A percentile compares a stretch with the other conserved stretches of the same genome.
These are phyloP conservation scores for Rhagologus leucostigma DNA, from an alignment of 2,113 vertebrate species.

Conservation along the genomic window DNA sequence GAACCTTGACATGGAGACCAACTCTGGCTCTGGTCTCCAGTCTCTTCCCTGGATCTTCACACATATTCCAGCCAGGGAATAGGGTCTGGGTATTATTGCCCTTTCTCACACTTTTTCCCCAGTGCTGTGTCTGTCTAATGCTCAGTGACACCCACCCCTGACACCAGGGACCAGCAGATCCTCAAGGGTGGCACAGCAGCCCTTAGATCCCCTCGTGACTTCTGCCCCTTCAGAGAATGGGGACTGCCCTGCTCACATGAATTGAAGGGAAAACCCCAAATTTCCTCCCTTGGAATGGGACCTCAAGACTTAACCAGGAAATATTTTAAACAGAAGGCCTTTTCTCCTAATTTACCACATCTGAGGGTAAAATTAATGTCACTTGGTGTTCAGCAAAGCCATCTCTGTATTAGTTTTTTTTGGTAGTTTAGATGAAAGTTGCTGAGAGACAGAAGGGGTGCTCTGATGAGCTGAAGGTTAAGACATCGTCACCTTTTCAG, in stretches of 20 bases:
- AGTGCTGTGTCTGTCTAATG: background rate
- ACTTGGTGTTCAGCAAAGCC: background rate
- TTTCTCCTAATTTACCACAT: background rate
- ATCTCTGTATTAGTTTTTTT: background rate
- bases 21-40: background rate
- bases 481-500: background rate
- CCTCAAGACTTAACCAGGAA: background rate
- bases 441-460: background rate
- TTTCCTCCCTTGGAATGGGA: background rate
- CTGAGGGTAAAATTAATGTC: background rate
- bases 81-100: background rate
- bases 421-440: conserved; percentile 17
- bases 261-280: background rate
- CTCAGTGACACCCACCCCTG: background rate
- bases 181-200: background rate
- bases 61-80: background rate
- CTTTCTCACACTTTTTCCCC: background rate
- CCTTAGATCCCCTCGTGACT: background rate
- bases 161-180: background rate
- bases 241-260: accelerated
- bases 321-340: background rate
- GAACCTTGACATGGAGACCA: background rate
- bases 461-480: conserved; percentile 9
- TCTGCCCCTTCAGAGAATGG: background rate
- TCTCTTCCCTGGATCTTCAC: background rate